phyloP scores from a whole-genome alignment of 2,888 invertebrate species.

The Pseudococcus viburni region DNA sequence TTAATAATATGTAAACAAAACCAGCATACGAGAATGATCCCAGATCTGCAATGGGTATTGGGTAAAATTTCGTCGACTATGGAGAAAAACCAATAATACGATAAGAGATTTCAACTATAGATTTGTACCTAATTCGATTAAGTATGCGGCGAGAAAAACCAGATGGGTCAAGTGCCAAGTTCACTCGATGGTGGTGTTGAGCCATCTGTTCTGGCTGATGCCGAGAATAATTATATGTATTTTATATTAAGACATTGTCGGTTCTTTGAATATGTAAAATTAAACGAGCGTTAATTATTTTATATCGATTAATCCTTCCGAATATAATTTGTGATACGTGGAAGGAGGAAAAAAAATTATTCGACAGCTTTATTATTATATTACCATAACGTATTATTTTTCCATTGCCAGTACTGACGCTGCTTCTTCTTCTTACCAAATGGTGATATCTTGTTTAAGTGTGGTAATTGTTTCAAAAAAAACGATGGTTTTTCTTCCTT shows the following conservation, averaged over 20 bases:
- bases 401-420: no score
- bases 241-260: slow-evolving; percentile 34
- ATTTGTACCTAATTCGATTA: slow-evolving; percentile 12
- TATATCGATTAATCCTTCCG: slow-evolving; percentile 32
- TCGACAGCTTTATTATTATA: neutral
- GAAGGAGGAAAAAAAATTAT: neutral
- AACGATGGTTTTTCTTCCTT: neutral
- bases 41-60: no score
- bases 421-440: neutral
- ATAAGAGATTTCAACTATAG: neutral
- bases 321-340: neutral
- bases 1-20: slow-evolving; percentile 35
- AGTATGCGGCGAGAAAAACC: neutral
- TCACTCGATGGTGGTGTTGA: neutral
- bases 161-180: slow-evolving; percentile 6
- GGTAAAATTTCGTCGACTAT: neutral
- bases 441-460: slow-evolving; percentile 46
- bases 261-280: neutral
- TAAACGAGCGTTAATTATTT: slow-evolving; percentile 23
- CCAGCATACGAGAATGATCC: neutral
- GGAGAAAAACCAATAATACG: neutral
- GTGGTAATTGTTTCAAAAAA: slow-evolving; percentile 39
- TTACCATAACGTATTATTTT: slow-evolving; percentile 14
- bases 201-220: neutral
- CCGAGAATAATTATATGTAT: slow-evolving; percentile 21